Conservation (phyloP, 2,888 invertebrate species). For the Eudasyphora cyanicolor region DNA sequence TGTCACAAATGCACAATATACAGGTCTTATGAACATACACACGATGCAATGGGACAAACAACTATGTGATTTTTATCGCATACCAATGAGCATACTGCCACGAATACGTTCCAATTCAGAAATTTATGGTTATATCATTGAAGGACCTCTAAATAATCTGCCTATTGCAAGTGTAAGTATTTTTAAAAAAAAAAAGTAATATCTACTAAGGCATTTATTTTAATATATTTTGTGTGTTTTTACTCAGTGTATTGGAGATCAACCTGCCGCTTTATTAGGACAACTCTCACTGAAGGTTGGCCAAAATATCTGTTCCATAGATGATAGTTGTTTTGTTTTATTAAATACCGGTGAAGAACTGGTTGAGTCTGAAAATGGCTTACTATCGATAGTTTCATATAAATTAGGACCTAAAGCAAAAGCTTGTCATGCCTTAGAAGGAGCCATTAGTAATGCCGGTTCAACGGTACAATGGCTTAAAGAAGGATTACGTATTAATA, state of each 20-base stretch:
- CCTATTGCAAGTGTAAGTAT: slow-evolving; percentile 92
- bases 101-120: slow-evolving; percentile 95
- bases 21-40: slow-evolving; percentile 96
- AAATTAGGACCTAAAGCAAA: slow-evolving; percentile 88
- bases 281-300: slow-evolving; percentile 94
- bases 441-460: slow-evolving; percentile 92
- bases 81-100: slow-evolving; percentile 92
- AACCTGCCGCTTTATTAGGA: slow-evolving; percentile 95
- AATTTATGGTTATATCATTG: slow-evolving; percentile 90
- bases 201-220: background rate
- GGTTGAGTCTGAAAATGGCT: slow-evolving; percentile 91
- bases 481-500: slow-evolving; percentile 89
- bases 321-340: slow-evolving; percentile 96
- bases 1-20: slow-evolving; percentile 97
- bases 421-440: slow-evolving; percentile 93
- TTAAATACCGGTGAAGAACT: slow-evolving; percentile 93
- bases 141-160: slow-evolving; percentile 87
- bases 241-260: slow-evolving; percentile 93
- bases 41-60: slow-evolving; percentile 94
- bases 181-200: background rate
- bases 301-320: slow-evolving; percentile 96
- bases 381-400: slow-evolving; percentile 95
- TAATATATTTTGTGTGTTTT: background rate
- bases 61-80: slow-evolving; percentile 92
- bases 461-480: slow-evolving; percentile 93